phyloP scores from a whole-genome alignment of 2,888 invertebrate species.

The Ectemnius cavifrons region DNA sequence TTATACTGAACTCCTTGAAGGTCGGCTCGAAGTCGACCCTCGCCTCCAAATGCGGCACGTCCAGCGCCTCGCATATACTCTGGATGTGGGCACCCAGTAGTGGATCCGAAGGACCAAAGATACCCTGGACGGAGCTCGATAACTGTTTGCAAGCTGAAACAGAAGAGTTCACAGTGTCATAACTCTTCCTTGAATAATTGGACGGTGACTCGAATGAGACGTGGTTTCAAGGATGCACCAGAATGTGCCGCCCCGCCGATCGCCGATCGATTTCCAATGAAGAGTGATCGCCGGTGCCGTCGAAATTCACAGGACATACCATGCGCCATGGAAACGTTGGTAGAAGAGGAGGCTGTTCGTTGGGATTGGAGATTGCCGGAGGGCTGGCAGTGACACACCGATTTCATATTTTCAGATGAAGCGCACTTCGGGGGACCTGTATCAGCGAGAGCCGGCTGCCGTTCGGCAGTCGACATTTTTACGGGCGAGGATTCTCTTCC shows the following conservation, averaged over 20 bases:
- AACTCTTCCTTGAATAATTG: background rate
- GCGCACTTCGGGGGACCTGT: constrained; percentile 33
- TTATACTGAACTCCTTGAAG: constrained; percentile 89
- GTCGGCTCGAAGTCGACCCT: constrained; percentile 84
- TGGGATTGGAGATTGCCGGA: constrained; percentile 31
- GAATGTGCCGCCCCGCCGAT: background rate
- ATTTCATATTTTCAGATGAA: constrained; percentile 51
- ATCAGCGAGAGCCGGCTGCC: constrained; percentile 44
- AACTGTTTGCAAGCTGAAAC: constrained; percentile 90
- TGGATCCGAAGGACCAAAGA: constrained; percentile 93
- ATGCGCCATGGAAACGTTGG: background rate
- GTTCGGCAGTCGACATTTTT: constrained; percentile 30
- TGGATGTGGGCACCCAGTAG: constrained; percentile 90
- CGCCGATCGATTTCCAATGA: background rate
- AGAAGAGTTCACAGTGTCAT: background rate
- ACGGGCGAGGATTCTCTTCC: constrained; percentile 5
- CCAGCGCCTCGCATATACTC: constrained; percentile 92
- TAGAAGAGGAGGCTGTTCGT: constrained; percentile 3
- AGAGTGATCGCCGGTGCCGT: constrained; percentile 2
- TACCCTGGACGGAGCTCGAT: constrained; percentile 90
- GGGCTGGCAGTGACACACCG: constrained; percentile 39
- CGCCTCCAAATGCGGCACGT: constrained; percentile 93
- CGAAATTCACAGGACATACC: background rate
- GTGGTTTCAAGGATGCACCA: background rate
- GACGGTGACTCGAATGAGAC: background rate